Base-by-base conservation (phyloP, 1,140 invertebrate genomes). In the Latrodectus geometricus region DNA sequence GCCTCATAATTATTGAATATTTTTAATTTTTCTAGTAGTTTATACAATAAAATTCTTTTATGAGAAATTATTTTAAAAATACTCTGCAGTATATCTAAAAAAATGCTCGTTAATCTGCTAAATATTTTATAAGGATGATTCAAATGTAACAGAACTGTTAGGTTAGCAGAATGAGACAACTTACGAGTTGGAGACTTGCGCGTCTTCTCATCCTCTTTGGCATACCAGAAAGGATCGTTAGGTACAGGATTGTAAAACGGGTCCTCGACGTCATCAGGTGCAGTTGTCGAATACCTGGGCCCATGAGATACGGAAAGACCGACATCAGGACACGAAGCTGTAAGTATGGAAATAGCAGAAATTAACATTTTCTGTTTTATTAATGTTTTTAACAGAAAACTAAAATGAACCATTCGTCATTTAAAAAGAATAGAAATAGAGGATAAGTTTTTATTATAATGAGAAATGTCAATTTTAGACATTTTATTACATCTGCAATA, bases 291-390 rank as follows among this genome's bases (percentile, higher is more conserved):
- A 17, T 69, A 89, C 8, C 69, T 52, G 65, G 54, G 88, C 15
- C 56, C 49, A 49, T 74, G 48, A 11, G 83, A 68, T 17, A 78
- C 84, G 9, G 84, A 73, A 17, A 88, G 50, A 9, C 88, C 83
- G 14, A 86, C 7, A 74, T 87, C 81, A n/a, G 88, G 88, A 61
- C 88, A 88, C 4, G 88, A 88, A 7, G 87, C 88, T 88, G 69
- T 4, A 84, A 78, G 61, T 23, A 35, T 35, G 2, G 5, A 35
- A 35, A 35, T 35, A 35, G 35, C 35, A 35, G 5, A 35, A 35
- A 35, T 1, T 35, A 5, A 3, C 35, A 35, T 35, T 35, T 35
- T n/a, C n/a, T n/a, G n/a, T n/a, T 35, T 35, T 3, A 35, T 35
- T 1, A 5, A 35, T 35, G 35, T 35, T 35, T 35, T 5, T 35